Evolutionary conservation across 2,888 invertebrate species (phyloP).

Genomic region (Panorpa germanica): DNA sequence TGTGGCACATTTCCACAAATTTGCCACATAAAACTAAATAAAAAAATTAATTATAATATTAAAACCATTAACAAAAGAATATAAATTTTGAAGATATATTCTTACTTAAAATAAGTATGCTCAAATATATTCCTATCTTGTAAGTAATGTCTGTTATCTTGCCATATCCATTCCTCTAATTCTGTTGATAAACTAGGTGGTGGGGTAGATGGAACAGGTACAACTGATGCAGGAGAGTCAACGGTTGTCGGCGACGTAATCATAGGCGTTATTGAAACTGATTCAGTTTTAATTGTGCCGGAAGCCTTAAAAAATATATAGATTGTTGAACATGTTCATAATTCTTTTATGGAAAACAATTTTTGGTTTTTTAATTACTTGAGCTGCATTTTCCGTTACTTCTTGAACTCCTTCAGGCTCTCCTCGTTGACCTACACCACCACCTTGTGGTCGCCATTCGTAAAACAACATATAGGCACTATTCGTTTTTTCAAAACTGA

Average conservation of each 20-base stretch:
- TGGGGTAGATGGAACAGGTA: conserved; percentile 16
- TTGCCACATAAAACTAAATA: conserved; percentile 83
- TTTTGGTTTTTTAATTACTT: too few relatives aligned
- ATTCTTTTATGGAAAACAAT: too few relatives aligned
- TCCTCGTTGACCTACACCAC: conserved; percentile 15
- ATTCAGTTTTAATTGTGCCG: too few relatives aligned
- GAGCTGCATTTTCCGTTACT: too few relatives aligned
- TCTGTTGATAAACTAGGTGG: conserved; percentile 51
- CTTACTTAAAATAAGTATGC: conserved; percentile 84
- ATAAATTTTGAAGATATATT: conserved; percentile 12
- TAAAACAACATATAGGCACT: conserved; percentile 96
- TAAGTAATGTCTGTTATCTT: conserved; percentile 88
- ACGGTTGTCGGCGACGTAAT: too few relatives aligned
- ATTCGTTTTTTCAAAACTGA: conserved; percentile 94
- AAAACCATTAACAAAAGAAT: conserved; percentile 3
- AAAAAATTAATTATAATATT: conserved; percentile 9
- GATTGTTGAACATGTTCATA: too few relatives aligned
- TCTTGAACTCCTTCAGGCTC: too few relatives aligned
- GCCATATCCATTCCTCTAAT: conserved; percentile 91
- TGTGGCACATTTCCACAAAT: conserved; percentile 88
- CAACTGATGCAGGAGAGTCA: too few relatives aligned
- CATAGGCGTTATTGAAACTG: too few relatives aligned
- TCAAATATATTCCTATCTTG: conserved; percentile 93
- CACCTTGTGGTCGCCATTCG: conserved; percentile 40
- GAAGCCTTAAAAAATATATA: too few relatives aligned